Evolutionary conservation across 2,113 vertebrate genomes (phyloP).

Genomic region (Forbesichthys agassizii): DNA sequence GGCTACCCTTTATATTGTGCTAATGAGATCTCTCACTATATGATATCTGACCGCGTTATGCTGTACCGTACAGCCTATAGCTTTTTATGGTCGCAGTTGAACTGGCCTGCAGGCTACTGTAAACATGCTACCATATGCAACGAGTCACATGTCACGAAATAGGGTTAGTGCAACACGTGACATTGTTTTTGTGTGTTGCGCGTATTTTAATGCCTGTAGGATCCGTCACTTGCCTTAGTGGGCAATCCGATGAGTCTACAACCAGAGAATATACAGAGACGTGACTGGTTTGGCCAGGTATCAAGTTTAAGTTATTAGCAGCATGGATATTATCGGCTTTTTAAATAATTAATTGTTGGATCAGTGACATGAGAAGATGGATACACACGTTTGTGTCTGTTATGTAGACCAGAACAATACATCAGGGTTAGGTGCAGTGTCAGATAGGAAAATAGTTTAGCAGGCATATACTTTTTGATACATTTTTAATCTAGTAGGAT

Average conservation of each 20-base stretch:
- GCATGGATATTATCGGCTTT: not conserved
- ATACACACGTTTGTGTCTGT: not conserved
- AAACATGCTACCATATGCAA: slow-evolving; percentile 1
- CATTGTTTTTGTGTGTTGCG: slow-evolving; percentile 7
- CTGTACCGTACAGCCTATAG: not conserved
- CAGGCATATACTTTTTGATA: too few species aligned
- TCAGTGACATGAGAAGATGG: not conserved
- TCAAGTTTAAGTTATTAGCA: not conserved
- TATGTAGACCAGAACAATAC: too few species aligned
- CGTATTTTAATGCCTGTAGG: not conserved
- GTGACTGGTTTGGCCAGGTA: not conserved
- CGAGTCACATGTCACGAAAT: slow-evolving; percentile 28
- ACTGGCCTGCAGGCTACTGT: too few species aligned
- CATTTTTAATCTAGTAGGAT: too few species aligned
- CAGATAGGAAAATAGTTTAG: too few species aligned
- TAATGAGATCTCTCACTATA: not conserved
- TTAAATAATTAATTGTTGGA: not conserved
- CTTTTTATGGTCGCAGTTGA: too few species aligned
- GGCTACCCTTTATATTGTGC: not conserved
- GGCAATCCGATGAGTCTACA: not conserved
- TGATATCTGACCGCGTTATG: not conserved
- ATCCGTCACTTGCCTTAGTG: not conserved
- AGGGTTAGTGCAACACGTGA: slow-evolving; percentile 49
- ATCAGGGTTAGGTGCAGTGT: too few species aligned
- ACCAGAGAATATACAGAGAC: too few species aligned